These are phyloP conservation scores for Dysidea cf. avara DNA, from an alignment of 37 sponge, comb jelly and placozoan genomes.

Conservation along the genomic window DNA sequence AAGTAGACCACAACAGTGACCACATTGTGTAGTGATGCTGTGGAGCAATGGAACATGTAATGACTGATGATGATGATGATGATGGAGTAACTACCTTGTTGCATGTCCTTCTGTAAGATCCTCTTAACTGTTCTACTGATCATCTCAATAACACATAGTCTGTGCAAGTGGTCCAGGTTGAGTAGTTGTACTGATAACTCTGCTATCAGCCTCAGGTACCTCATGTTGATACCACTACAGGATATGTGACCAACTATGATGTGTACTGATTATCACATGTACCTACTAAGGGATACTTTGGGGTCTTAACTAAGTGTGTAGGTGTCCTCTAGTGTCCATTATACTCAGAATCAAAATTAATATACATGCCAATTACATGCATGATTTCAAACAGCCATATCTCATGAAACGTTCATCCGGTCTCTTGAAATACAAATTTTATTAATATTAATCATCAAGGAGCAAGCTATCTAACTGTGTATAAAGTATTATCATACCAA, in stretches of 20 bases:
- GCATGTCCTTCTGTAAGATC: slow-evolving; percentile 51
- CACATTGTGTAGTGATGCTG: slow-evolving; percentile 42
- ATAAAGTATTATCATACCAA: too few species aligned
- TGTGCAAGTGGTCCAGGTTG: slow-evolving; percentile 65
- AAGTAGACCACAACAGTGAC: slow-evolving; percentile 69
- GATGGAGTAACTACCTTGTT: slow-evolving; percentile 37
- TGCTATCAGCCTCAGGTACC: slow-evolving; percentile 85
- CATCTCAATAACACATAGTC: slow-evolving; percentile 84
- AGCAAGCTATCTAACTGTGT: too few species aligned
- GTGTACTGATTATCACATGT: too few species aligned
- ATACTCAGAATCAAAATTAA: not conserved
- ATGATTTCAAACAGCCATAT: too few species aligned
- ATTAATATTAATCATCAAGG: too few species aligned
- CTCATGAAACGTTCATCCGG: too few species aligned
- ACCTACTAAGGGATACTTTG: too few species aligned
- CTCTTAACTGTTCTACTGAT: slow-evolving; percentile 74
- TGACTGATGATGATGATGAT: not conserved
- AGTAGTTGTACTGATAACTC: slow-evolving; percentile 26
- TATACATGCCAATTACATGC: too few species aligned
- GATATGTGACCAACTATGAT: not conserved
- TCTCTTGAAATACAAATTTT: too few species aligned
- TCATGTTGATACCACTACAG: slow-evolving; percentile 91
- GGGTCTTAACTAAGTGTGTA: too few species aligned
- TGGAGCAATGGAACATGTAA: not conserved
- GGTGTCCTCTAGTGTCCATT: too few species aligned